phyloP scores from a whole-genome alignment of 1,140 invertebrate species.

The Drosophila melanica region DNA sequence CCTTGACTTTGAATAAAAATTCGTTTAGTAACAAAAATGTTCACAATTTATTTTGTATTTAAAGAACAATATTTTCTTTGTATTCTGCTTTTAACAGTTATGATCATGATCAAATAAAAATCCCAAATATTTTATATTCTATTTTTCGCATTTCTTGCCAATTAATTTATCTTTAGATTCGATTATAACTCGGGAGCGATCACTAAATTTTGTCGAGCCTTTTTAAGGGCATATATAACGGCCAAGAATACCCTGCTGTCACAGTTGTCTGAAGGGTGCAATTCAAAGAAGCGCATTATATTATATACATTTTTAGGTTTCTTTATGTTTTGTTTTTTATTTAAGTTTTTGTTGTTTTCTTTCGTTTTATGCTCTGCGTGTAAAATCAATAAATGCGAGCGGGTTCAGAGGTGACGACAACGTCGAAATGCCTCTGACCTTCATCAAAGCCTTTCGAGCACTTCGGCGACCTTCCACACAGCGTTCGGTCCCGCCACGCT shows the following conservation, averaged over 20 bases:
- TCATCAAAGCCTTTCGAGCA: slow-evolving; percentile 42
- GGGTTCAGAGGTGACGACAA: slow-evolving; percentile 79
- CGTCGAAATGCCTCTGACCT: slow-evolving; percentile 73
- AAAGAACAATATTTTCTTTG: no score
- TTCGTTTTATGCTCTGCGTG: slow-evolving; percentile 55
- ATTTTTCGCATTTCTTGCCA: no score
- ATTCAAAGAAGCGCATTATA: slow-evolving; percentile 31
- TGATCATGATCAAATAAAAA: no score
- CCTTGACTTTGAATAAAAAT: no score
- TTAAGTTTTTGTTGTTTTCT: slow-evolving; percentile 19
- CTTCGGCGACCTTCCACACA: slow-evolving; percentile 58
- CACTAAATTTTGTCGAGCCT: neutral
- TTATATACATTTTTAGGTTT: slow-evolving; percentile 4
- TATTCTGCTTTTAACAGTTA: no score
- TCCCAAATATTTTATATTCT: no score
- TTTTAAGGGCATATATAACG: neutral
- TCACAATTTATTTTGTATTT: no score
- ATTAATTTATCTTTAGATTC: no score
- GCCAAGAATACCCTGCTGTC: neutral
- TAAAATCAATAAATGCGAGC: slow-evolving; percentile 80
- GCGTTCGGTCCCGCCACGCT: no score
- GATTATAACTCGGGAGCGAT: neutral
- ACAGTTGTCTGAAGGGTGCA: slow-evolving; percentile 3
- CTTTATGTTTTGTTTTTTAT: slow-evolving; percentile 13
- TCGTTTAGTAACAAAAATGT: no score